Conservation (phyloP, 2,113 vertebrate genomes). For the Anolis carolinensis region DNA sequence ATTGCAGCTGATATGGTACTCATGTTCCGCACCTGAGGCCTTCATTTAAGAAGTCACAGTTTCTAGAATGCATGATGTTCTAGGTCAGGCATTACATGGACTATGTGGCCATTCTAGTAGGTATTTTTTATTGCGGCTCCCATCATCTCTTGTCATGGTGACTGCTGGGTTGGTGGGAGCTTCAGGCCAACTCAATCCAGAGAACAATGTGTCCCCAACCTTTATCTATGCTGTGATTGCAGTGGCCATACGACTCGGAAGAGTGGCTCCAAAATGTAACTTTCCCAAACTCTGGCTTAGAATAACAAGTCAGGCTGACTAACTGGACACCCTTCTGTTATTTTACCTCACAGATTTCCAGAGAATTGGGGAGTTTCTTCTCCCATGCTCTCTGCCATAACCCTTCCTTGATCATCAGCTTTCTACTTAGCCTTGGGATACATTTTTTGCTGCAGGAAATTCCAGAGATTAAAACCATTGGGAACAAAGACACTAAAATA, state of each 20-base stretch:
- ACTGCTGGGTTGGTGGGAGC: neutral
- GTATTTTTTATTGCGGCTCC: neutral
- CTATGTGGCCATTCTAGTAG: neutral
- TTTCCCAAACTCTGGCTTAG: neutral
- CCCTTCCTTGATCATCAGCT: conserved; percentile 26
- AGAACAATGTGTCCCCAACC: neutral
- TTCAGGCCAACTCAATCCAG: neutral
- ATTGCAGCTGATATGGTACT: neutral
- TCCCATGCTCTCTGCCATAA: conserved; percentile 24
- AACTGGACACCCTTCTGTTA: neutral
- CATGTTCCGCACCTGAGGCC: neutral
- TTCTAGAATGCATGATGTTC: neutral
- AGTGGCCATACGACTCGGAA: neutral
- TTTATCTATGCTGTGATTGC: neutral
- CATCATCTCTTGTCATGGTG: neutral
- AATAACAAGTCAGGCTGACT: neutral
- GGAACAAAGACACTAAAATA: conserved; percentile 32
- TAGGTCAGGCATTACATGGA: neutral
- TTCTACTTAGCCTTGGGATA: neutral
- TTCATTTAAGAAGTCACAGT: neutral
- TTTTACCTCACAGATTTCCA: neutral
- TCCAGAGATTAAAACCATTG: conserved; percentile 34
- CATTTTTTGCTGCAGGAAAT: conserved; percentile 23
- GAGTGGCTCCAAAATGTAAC: too few relatives aligned
- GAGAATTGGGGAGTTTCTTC: neutral